Conservation (phyloP, 2,888 invertebrate species). For the Palloptera scutellata region DNA sequence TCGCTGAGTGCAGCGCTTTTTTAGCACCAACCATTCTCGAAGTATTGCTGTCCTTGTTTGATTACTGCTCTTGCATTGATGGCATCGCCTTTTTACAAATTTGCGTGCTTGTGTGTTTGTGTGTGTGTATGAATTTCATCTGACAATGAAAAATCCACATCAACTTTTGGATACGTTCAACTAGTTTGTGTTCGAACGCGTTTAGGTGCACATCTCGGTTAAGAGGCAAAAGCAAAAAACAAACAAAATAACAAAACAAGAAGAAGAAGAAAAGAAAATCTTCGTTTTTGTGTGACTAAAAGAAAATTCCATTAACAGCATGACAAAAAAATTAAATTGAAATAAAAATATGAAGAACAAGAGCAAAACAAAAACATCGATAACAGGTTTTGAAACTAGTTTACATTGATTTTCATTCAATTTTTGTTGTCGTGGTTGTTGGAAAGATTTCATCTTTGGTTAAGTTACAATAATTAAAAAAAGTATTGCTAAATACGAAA, state of each 20-base stretch:
- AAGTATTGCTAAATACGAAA: background rate
- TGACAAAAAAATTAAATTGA: background rate
- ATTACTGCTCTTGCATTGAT: too few species aligned
- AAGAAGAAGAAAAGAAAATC: conserved; percentile 8
- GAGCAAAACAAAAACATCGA: conserved; percentile 29
- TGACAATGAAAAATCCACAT: conserved; percentile 19
- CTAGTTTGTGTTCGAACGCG: conserved; percentile 64
- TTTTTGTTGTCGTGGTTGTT: too few species aligned
- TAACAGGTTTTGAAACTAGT: conserved; percentile 49
- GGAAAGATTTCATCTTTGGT: too few species aligned
- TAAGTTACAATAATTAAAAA: background rate
- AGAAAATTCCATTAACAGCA: background rate
- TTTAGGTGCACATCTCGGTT: conserved; percentile 56
- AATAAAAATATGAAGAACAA: background rate
- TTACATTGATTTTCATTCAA: background rate
- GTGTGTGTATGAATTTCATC: too few species aligned
- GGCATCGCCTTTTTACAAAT: too few species aligned
- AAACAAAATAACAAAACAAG: background rate
- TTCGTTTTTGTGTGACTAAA: background rate
- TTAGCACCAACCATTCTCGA: too few species aligned
- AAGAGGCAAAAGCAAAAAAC: conserved; percentile 5
- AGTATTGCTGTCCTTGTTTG: too few species aligned
- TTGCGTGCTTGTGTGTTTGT: too few species aligned
- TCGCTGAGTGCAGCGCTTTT: too few species aligned
- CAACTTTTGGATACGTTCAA: conserved; percentile 44